A percentile compares a stretch with the other conserved stretches of the same genome.
These are phyloP conservation scores for Huso huso DNA, from an alignment of 2,797 vertebrate species.

Conservation along the genomic window DNA sequence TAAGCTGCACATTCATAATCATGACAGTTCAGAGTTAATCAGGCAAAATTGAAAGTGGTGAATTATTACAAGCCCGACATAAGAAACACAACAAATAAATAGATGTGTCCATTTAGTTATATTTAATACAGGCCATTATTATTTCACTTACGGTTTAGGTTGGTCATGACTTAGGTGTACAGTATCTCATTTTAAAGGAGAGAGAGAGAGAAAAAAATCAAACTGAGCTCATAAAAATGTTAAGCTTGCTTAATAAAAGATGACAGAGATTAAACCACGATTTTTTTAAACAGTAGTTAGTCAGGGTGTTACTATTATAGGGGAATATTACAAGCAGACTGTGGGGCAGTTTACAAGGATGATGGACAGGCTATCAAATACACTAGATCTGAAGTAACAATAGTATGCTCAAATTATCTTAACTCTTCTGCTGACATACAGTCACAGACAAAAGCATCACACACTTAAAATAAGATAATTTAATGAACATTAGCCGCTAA, in stretches of 20 bases:
- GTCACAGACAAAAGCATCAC: no score
- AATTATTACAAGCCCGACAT: conserved; percentile 1
- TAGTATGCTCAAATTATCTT: no score
- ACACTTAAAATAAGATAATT: no score
- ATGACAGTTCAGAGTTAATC: neutral
- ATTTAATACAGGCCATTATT: neutral
- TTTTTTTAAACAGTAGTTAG: conserved; percentile 1
- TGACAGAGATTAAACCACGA: conserved; percentile 1
- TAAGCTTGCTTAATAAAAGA: conserved; percentile 1
- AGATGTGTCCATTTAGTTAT: neutral
- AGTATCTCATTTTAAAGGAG: neutral
- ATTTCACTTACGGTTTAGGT: neutral
- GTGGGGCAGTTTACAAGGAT: no score
- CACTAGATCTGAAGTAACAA: no score
- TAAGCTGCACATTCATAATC: neutral
- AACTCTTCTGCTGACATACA: no score
- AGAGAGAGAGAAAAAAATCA: neutral
- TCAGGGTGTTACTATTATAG: no score
- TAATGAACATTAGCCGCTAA: no score
- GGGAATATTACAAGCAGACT: no score
- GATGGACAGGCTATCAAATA: no score
- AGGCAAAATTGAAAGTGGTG: neutral
- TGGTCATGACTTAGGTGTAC: neutral
- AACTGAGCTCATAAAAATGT: neutral
- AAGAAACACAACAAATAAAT: neutral